Evolutionary conservation across 2,888 invertebrate species (phyloP).

Genomic region (Dioctria rufipes): DNA sequence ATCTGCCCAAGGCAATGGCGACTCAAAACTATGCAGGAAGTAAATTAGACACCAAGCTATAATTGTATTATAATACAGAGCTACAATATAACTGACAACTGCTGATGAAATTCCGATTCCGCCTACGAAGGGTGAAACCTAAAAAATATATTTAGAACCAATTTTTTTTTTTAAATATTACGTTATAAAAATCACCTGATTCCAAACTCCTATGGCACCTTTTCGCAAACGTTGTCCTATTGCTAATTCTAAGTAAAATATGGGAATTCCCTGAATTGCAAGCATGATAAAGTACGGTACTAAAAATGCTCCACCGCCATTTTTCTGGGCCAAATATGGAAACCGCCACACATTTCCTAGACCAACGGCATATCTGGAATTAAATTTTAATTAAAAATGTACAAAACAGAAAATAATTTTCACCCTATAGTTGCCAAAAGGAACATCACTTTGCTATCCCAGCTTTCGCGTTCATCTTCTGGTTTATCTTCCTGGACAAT

Average conservation of each 20-base stretch:
- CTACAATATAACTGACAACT: slow-evolving; percentile 96
- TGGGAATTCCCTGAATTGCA: slow-evolving; percentile 94
- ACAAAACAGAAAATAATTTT: slow-evolving; percentile 47
- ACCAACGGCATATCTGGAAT: slow-evolving; percentile 85
- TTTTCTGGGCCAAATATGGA: slow-evolving; percentile 95
- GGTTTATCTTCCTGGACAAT: slow-evolving; percentile 79
- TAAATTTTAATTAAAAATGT: not conserved
- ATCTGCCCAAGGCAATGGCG: slow-evolving; percentile 91
- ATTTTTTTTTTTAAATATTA: not conserved
- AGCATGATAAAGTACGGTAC: slow-evolving; percentile 97
- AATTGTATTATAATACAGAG: slow-evolving; percentile 97
- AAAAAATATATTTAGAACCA: not conserved
- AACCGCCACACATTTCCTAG: slow-evolving; percentile 97
- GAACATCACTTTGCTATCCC: slow-evolving; percentile 95
- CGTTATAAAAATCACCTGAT: slow-evolving; percentile 73
- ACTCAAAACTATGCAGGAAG: slow-evolving; percentile 93
- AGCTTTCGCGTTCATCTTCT: slow-evolving; percentile 87
- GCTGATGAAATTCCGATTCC: slow-evolving; percentile 96
- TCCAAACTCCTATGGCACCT: slow-evolving; percentile 97
- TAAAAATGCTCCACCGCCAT: slow-evolving; percentile 96
- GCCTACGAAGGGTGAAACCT: slow-evolving; percentile 86
- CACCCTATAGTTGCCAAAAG: slow-evolving; percentile 90
- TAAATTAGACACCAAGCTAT: slow-evolving; percentile 98
- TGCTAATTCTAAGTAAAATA: slow-evolving; percentile 95
- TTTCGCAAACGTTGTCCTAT: slow-evolving; percentile 94